A percentile compares a stretch with the other conserved stretches of the same genome.
phyloP scores from a whole-genome alignment of 53 echinoderm and acorn worm genomes.

The Echinometra lucunter region DNA sequence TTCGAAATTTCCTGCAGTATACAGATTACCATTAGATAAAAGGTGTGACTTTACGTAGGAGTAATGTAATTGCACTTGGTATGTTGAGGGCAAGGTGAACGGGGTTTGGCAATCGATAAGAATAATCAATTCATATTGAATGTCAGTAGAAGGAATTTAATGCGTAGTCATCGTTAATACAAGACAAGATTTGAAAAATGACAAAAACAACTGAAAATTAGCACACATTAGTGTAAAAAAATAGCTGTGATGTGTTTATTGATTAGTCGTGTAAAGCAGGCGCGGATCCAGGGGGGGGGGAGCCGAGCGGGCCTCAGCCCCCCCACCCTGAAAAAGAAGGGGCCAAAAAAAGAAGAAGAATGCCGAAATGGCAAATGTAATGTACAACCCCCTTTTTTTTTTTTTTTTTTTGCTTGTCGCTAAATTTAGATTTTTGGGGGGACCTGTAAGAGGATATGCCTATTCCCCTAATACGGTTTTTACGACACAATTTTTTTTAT shows the following conservation, averaged over 20 bases:
- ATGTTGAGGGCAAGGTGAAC: neutral
- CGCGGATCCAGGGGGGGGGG: neutral
- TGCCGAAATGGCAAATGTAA: too few species aligned
- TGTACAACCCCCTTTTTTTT: too few species aligned
- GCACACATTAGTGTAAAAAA: neutral
- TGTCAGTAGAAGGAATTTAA: neutral
- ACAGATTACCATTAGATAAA: neutral
- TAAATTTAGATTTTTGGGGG: too few species aligned
- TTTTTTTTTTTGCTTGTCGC: too few species aligned
- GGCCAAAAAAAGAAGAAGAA: too few species aligned
- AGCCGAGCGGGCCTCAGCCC: too few species aligned
- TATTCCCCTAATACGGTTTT: too few species aligned
- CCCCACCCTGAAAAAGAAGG: too few species aligned
- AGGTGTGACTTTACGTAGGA: conserved; percentile 2
- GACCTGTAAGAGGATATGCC: too few species aligned
- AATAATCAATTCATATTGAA: neutral
- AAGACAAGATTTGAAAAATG: neutral
- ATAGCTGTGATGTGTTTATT: neutral
- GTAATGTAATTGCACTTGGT: neutral
- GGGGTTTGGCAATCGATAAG: neutral
- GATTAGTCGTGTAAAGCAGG: neutral
- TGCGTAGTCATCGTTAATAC: neutral
- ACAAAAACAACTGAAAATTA: neutral
- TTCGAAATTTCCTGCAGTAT: neutral
- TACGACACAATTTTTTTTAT: too few species aligned